Percentiles rank a stretch among this genome's conserved stretches.
phyloP scores from a whole-genome alignment of 1,140 invertebrate species.

The Ptiloglossa arizonensis region DNA sequence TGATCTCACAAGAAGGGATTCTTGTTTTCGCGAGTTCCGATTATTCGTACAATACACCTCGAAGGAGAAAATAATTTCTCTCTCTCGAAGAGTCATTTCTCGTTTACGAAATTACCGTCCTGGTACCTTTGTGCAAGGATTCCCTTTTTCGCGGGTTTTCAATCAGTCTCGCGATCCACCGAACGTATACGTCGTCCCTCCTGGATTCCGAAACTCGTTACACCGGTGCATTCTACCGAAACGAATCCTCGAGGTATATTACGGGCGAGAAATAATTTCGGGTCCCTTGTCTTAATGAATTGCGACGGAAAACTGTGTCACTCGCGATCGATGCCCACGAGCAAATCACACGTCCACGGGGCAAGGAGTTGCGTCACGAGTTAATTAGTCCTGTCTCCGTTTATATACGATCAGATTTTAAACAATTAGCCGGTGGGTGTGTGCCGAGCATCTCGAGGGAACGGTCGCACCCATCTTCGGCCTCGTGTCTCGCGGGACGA shows the following conservation, averaged over 20 bases:
- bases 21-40: too few relatives aligned
- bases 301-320: constrained; percentile 30
- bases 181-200: too few relatives aligned
- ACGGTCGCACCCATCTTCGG: constrained; percentile 73
- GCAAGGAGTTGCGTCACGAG: constrained; percentile 26
- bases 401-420: constrained; percentile 77
- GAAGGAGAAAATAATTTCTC: too few relatives aligned
- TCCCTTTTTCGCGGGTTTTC: too few relatives aligned
- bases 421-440: constrained; percentile 77
- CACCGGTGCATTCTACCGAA: not conserved
- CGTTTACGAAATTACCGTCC: too few relatives aligned
- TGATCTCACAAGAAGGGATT: too few relatives aligned
- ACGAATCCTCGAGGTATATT: not conserved
- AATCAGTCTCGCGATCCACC: too few relatives aligned
- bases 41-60: too few relatives aligned
- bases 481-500: constrained; percentile 72
- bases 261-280: not conserved
- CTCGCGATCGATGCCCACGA: constrained; percentile 23
- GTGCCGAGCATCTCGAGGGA: constrained; percentile 69
- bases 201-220: too few relatives aligned
- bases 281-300: constrained; percentile 17
- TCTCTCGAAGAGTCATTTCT: too few relatives aligned
- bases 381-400: constrained; percentile 40
- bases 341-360: constrained; percentile 36
- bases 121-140: too few relatives aligned